Evolutionary conservation across 2,797 vertebrate species (phyloP).

Genomic region (Poecilia gillii): DNA sequence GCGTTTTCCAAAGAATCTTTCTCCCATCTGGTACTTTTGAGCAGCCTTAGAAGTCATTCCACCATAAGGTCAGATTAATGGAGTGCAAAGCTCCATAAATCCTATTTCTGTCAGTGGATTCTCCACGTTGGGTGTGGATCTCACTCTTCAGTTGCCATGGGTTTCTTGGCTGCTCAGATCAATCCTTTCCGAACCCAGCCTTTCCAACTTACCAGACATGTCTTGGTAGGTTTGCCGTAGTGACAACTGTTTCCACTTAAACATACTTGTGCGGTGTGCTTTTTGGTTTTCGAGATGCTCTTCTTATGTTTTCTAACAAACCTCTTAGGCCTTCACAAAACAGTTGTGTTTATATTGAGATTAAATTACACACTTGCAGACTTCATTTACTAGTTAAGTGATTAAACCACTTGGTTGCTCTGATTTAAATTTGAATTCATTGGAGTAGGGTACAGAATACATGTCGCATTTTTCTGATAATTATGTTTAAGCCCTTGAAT

Average conservation of each 20-base stretch:
- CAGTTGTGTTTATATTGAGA: background rate
- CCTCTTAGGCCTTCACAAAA: background rate
- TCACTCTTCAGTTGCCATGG: background rate
- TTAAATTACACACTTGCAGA: background rate
- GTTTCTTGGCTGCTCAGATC: background rate
- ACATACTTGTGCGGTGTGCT: background rate
- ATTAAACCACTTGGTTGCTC: background rate
- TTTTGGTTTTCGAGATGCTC: background rate
- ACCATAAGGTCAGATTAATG: background rate
- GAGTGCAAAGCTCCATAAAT: background rate
- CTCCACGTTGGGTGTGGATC: background rate
- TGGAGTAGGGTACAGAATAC: background rate
- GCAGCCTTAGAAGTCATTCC: background rate
- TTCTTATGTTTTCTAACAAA: background rate
- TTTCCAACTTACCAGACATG: background rate
- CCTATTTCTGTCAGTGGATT: background rate
- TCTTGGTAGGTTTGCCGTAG: background rate
- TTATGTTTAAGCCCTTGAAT: background rate
- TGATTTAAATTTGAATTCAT: background rate
- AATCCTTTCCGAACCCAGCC: background rate
- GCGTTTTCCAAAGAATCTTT: background rate
- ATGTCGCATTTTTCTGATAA: background rate
- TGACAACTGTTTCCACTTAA: background rate
- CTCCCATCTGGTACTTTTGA: background rate
- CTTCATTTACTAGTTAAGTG: background rate